Evolutionary conservation across 2,113 vertebrate genomes (phyloP).

Genomic region (Malurus elegans): DNA sequence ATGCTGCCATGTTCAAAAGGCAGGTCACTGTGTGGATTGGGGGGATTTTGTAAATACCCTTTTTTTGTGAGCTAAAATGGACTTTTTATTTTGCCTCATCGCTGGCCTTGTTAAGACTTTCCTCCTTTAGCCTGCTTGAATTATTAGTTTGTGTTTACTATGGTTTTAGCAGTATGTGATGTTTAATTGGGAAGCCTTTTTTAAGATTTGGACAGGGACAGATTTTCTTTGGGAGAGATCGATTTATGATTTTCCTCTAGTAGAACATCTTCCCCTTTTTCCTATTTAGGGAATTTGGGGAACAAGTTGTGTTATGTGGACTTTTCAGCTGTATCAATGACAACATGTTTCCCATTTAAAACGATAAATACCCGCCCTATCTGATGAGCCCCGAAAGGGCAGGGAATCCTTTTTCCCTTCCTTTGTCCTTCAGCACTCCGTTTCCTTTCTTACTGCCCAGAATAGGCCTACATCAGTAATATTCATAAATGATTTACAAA

Average conservation of each 20-base stretch:
- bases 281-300: background rate
- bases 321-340: slow-evolving; percentile 56
- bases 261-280: slow-evolving; percentile 1
- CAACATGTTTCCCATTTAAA: slow-evolving; percentile 53
- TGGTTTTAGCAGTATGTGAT: background rate
- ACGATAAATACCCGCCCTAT: slow-evolving; percentile 41
- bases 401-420: slow-evolving; percentile 34
- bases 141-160: background rate
- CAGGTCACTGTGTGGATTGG: background rate
- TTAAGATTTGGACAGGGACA: background rate
- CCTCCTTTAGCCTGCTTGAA: background rate
- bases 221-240: background rate
- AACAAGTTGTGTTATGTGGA: slow-evolving; percentile 21
- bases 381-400: slow-evolving; percentile 15
- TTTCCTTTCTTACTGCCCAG: slow-evolving; percentile 51
- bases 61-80: background rate
- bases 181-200: slow-evolving; percentile 16
- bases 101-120: background rate
- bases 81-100: background rate
- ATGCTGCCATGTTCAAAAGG: background rate
- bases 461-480: slow-evolving; percentile 67
- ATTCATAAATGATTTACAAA: slow-evolving; percentile 79
- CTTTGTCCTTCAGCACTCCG: slow-evolving; percentile 54
- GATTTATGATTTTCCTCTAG: background rate
- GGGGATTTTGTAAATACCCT: background rate